phyloP scores from a whole-genome alignment of 35 echinoderm and acorn worm genomes.

The Amphiura filiformis region DNA sequence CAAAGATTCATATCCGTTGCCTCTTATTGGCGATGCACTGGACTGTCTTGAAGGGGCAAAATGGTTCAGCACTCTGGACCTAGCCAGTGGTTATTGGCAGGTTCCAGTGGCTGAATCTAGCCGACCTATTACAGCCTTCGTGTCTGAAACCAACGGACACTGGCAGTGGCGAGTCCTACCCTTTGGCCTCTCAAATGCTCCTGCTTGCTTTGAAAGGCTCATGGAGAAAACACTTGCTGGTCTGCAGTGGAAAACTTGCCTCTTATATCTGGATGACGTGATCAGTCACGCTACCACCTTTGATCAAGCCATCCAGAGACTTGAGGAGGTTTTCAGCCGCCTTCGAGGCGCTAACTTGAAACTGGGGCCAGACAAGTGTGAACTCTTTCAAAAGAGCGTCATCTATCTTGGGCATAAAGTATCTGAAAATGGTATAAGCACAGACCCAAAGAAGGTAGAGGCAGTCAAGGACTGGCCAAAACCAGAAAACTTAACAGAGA shows the following conservation, averaged over 20 bases:
- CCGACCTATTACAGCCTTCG: not conserved
- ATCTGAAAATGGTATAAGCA: not conserved
- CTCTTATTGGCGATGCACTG: not conserved
- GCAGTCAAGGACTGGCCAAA: constrained; percentile 42
- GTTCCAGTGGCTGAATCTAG: not conserved
- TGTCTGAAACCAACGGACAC: not conserved
- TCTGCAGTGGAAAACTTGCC: not conserved
- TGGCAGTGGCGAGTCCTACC: constrained; percentile 21
- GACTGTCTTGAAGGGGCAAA: not conserved
- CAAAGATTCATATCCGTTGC: not conserved
- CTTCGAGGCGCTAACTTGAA: not conserved
- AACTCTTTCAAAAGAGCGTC: constrained; percentile 9
- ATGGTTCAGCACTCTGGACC: not conserved
- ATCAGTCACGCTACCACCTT: not conserved
- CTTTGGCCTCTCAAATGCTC: not conserved
- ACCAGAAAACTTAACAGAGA: constrained; percentile 35
- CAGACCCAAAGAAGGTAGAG: constrained; percentile 34
- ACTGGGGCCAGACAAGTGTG: not conserved
- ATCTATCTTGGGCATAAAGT: constrained; percentile 43
- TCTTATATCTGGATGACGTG: not conserved
- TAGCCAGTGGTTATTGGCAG: not conserved
- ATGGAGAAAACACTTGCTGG: not conserved
- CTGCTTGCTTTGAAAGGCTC: not conserved
- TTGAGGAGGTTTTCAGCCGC: not conserved
- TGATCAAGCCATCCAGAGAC: not conserved